Evolutionary conservation across 2,888 invertebrate species (phyloP), one percentile per base, ranked within the genome.

Genomic region (Scaptomyza flava): DNA sequence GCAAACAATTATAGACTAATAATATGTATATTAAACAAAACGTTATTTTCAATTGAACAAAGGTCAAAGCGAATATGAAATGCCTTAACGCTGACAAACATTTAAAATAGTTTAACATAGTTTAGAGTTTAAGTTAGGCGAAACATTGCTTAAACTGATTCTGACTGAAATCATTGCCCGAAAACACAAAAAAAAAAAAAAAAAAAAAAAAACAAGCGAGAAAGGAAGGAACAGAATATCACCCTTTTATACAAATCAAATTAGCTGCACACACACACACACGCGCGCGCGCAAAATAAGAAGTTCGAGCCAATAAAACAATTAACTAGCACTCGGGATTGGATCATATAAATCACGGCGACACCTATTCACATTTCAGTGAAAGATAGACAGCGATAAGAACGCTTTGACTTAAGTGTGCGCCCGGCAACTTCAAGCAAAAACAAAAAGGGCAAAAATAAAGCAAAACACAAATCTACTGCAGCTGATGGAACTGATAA

Each of bases 331-430:
- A 51, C 45, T 65, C 31, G 33, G 43, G 34, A 54, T 50, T 30
- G 47, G 47, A 56, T 71, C 67, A 41, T 72, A 72, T 72, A 71
- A 71, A 71, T 71, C 70, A 72, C n/a, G 34, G 47, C 33, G 23
- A n/a, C 43, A 42, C 23, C 36, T 42, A 14, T 47, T 34, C 34
- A 6, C 31, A 30, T 33, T 30, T 8, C 42, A 57, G n/a, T 36
- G 34, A 17, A 20, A 54, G 33, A 31, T 34, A 41, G 31, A 42
- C 43, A 36, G 50, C 17, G 54, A 68, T 58, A 70, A 72, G 54
- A 17, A n/a, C 9, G 23, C 41, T 17, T 27, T 53, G 12, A 14
- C 2, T 38, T 8, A 48, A 48, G 38, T 38, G 34, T 34, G 58
- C 43, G 30, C 33, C 67, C 59, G 67, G 72, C 72, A 66, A 66